Evolutionary conservation across 2,888 invertebrate species (phyloP).

Genomic region (Cantharis lateralis): DNA sequence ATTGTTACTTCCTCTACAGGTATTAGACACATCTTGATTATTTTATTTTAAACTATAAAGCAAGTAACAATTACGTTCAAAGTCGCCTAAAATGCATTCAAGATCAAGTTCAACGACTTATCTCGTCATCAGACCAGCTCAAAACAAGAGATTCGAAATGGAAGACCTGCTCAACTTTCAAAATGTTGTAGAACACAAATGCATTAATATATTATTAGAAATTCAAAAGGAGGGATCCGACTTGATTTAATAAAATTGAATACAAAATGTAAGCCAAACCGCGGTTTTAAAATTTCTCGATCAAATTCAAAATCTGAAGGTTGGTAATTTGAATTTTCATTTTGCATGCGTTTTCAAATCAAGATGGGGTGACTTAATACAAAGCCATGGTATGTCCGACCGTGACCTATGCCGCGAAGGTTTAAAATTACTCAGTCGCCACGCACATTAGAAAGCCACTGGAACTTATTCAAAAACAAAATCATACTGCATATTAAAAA

Average conservation of each 20-base stretch:
- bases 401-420: neutral
- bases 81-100: slow-evolving; percentile 16
- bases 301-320: too few relatives aligned
- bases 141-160: slow-evolving; percentile 11
- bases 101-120: slow-evolving; percentile 26
- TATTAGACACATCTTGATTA: neutral
- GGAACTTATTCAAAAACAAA: neutral
- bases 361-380: neutral
- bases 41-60: neutral
- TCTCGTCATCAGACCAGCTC: slow-evolving; percentile 14
- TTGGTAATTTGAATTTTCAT: too few relatives aligned
- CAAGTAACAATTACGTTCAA: neutral
- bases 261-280: neutral
- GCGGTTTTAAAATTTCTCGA: neutral
- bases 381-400: neutral
- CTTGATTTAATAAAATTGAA: too few relatives aligned
- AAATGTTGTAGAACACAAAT: slow-evolving; percentile 17
- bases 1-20: neutral
- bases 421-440: neutral
- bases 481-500: neutral
- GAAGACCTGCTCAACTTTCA: slow-evolving; percentile 24
- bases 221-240: neutral
- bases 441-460: neutral
- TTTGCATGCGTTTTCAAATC: neutral
- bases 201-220: neutral